Percentiles rank a stretch among this genome's conserved stretches.
Conservation (phyloP, 2,888 invertebrate genomes). For the Steinernema hermaphroditum region DNA sequence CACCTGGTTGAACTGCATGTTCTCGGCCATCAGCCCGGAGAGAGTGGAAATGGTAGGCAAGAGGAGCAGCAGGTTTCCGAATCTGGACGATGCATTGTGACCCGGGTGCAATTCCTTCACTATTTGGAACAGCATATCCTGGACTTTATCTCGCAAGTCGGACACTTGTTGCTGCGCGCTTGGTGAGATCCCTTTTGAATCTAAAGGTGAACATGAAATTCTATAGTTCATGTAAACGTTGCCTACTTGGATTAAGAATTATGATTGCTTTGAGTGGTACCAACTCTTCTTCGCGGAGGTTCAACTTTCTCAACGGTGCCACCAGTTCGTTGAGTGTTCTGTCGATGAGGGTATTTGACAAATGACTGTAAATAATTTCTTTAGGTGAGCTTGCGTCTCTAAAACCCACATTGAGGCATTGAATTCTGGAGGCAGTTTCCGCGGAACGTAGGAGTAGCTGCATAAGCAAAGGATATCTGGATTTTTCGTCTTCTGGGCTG, state of each 20-base stretch:
- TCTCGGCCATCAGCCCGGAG: slow-evolving; percentile 64
- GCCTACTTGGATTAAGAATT: slow-evolving; percentile 63
- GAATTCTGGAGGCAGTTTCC: slow-evolving; percentile 62
- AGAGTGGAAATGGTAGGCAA: slow-evolving; percentile 64
- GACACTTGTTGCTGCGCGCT: slow-evolving; percentile 56
- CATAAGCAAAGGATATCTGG: slow-evolving; percentile 64
- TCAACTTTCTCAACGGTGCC: slow-evolving; percentile 59
- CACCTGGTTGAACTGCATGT: slow-evolving; percentile 65
- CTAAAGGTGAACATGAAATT: slow-evolving; percentile 43
- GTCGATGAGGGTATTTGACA: slow-evolving; percentile 65
- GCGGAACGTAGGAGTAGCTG: slow-evolving; percentile 61
- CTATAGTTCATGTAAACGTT: not conserved
- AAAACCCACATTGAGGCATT: slow-evolving; percentile 61
- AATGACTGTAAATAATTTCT: slow-evolving; percentile 50
- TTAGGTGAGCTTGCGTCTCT: slow-evolving; percentile 21
- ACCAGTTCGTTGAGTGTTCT: slow-evolving; percentile 64
- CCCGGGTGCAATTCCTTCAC: slow-evolving; percentile 62
- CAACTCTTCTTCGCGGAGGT: slow-evolving; percentile 63
- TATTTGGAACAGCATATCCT: slow-evolving; percentile 66
- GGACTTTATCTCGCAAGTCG: slow-evolving; percentile 63
- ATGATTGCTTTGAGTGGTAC: slow-evolving; percentile 65
- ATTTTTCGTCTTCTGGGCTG: slow-evolving; percentile 64
- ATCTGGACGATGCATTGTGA: slow-evolving; percentile 60
- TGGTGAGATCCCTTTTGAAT: slow-evolving; percentile 61
- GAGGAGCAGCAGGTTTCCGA: slow-evolving; percentile 62